A percentile compares a stretch with the other conserved stretches of the same genome.
These are phyloP conservation scores for Denticeps clupeoides DNA, from an alignment of 2,797 vertebrate species.

Conservation along the genomic window DNA sequence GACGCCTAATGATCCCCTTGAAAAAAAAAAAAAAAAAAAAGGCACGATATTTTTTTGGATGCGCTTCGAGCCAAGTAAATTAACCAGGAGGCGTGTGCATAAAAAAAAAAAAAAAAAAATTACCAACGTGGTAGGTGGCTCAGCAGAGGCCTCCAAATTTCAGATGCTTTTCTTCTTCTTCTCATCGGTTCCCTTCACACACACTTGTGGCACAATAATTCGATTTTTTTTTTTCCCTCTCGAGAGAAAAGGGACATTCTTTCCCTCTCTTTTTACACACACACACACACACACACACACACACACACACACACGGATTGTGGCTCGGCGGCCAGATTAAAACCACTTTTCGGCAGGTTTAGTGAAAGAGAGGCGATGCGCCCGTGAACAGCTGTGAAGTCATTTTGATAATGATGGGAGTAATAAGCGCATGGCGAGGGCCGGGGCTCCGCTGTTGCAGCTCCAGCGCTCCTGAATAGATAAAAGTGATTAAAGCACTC, in stretches of 20 bases:
- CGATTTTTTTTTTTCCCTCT: background rate
- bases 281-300: background rate
- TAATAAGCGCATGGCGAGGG: conserved; percentile 92
- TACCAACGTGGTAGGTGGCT: conserved; percentile 30
- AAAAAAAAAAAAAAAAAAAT: conserved; percentile 19
- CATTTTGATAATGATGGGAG: conserved; percentile 99
- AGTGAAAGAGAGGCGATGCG: conserved; percentile 79
- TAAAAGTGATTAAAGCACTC: conserved; percentile 99
- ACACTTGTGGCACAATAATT: background rate
- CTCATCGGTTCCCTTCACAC: conserved; percentile 3
- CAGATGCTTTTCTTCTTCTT: conserved; percentile 15
- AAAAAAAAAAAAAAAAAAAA: conserved; percentile 32
- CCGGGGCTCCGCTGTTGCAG: conserved; percentile 93
- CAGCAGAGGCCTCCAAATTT: conserved; percentile 22
- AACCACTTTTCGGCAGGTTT: conserved; percentile 37
- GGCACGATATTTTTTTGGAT: too few species aligned
- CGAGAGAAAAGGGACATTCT: conserved; percentile 1
- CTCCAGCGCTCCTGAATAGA: conserved; percentile 98
- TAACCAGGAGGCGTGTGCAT: conserved; percentile 30
- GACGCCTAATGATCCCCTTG: conserved; percentile 38
- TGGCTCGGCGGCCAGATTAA: conserved; percentile 70
- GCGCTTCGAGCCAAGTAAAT: conserved; percentile 36
- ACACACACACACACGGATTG: background rate
- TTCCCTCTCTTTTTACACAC: background rate
- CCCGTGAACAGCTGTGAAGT: conserved; percentile 93